phyloP scores from a whole-genome alignment of 2,797 vertebrate genomes.

The Tokudaia tokunoshimensis region DNA sequence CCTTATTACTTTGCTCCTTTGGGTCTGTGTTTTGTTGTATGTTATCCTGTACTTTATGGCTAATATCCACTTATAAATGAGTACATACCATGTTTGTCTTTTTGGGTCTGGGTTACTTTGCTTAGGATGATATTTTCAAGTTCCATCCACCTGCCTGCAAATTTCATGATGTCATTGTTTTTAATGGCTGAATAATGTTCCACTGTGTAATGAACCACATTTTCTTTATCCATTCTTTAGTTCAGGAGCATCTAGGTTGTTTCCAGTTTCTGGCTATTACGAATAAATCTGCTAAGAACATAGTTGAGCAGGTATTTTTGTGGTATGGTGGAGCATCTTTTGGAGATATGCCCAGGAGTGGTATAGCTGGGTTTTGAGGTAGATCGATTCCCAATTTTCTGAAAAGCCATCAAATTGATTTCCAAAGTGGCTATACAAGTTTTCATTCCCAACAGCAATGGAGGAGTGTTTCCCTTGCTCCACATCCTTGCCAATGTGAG shows the following conservation, averaged over 20 bases:
- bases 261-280: neutral
- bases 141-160: neutral
- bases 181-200: neutral
- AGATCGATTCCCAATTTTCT: neutral
- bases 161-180: neutral
- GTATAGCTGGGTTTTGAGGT: neutral
- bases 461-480: neutral
- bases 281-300: neutral
- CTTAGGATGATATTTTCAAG: neutral
- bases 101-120: neutral
- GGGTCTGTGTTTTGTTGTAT: neutral
- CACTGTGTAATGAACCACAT: neutral
- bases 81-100: neutral
- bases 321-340: neutral
- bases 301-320: neutral
- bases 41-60: neutral
- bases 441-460: neutral
- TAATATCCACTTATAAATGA: neutral
- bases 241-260: neutral
- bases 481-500: neutral
- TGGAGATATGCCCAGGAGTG: neutral
- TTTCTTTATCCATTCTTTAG: neutral
- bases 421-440: neutral
- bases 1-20: neutral
- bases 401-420: neutral